Evolutionary conservation across 2,797 vertebrate species (phyloP), one percentile per base, ranked within the genome.

Genomic region (Nannoperca australis): DNA sequence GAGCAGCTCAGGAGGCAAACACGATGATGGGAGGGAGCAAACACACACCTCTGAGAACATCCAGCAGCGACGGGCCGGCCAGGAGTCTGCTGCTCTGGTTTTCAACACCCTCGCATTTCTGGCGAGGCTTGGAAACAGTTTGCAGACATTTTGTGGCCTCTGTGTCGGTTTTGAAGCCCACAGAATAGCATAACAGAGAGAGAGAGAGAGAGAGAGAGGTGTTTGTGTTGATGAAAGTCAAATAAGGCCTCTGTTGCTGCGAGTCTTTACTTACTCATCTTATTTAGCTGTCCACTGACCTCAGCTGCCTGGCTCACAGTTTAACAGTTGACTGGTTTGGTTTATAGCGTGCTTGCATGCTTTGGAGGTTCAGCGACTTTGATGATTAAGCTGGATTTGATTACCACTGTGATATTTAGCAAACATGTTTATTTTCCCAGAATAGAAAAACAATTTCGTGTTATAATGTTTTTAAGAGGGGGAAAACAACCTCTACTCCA

Each of bases 1-100:
- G 81, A 65, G 86, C 87, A 54, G 86, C 80, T 62, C 73, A 14
- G 79, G 80, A 90, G 88, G 84, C 88, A 91, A 92, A 90, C 83
- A 93, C 71, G 78, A 79, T 20, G 76, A 84, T 60, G 84, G 75
- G 66, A 71, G 32, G 32, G 68, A 71, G 61, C n/a, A n/a, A 69
- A 80, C 78, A 85, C 79, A 75, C 88, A 85, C 88, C 70, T 86
- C 86, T 69, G 70, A 91, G 81, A 85, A 71, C 56, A 77, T 3
- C 49, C 68, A 27, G 81, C 51, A 71, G 89, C 88, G 77, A 67
- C 74, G 12, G 83, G 83, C 84, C 4, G 83, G 63, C 72, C 75
- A 40, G 70, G 38, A 78, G 78, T 82, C 70, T 78, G 71, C 38
- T 87, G 89, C 79, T 73, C 90, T 73, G 73, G 45, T 63, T 79